Conservation (phyloP, 2,888 invertebrate species). For the Matsumyia berberina region DNA sequence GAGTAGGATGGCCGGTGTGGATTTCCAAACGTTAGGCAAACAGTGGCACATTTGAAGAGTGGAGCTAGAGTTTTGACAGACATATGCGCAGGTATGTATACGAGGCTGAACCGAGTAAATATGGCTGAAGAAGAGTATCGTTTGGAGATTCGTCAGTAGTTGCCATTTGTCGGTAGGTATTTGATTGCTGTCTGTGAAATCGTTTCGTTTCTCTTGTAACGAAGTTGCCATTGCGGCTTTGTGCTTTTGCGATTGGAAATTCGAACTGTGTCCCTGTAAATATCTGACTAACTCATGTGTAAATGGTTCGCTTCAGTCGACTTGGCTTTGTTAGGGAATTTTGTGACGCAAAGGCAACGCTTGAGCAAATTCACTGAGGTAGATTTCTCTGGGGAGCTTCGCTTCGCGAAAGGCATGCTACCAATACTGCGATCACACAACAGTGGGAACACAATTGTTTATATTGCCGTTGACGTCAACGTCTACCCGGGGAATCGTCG, state of each 20-base stretch:
- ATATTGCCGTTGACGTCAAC: too few species aligned
- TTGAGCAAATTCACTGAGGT: too few species aligned
- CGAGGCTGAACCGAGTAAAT: conserved; percentile 9
- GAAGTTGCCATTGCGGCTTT: not conserved
- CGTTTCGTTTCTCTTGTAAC: not conserved
- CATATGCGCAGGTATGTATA: not conserved
- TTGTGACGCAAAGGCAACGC: not conserved
- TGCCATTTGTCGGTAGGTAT: not conserved
- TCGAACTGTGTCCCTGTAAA: too few species aligned
- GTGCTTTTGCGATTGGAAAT: not conserved
- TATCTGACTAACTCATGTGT: not conserved
- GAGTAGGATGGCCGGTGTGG: conserved; percentile 9
- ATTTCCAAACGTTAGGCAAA: conserved; percentile 26
- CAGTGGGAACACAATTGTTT: too few species aligned
- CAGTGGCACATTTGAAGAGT: conserved; percentile 27
- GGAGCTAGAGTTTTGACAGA: conserved; percentile 21
- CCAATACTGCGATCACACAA: too few species aligned
- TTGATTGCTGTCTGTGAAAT: not conserved
- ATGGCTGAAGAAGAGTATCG: not conserved
- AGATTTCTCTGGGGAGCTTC: too few species aligned
- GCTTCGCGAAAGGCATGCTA: too few species aligned
- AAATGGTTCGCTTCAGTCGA: not conserved
- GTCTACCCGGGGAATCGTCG: too few species aligned
- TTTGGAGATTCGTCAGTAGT: conserved; percentile 3
- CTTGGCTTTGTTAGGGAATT: not conserved